A percentile compares a stretch with the other conserved stretches of the same genome.
phyloP scores from a whole-genome alignment of 2,888 invertebrate genomes.

The Gerris lacustris region DNA sequence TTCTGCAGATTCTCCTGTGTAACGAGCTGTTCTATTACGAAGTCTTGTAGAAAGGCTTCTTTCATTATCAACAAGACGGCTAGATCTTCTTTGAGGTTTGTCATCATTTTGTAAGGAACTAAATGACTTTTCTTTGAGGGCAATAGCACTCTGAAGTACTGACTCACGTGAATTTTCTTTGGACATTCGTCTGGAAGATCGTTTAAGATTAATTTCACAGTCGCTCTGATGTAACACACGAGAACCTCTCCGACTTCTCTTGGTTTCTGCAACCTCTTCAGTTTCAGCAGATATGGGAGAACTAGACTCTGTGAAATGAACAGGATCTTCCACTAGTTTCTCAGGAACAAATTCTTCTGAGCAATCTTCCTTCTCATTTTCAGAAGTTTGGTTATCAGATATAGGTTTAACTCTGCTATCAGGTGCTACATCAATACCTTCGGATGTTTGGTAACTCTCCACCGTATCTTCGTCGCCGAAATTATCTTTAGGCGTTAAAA shows the following conservation, averaged over 20 bases:
- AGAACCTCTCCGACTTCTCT: slow-evolving; percentile 12
- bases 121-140: slow-evolving; percentile 58
- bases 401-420: background rate
- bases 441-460: slow-evolving; percentile 15
- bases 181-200: slow-evolving; percentile 50
- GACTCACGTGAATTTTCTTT: slow-evolving; percentile 48
- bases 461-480: slow-evolving; percentile 36
- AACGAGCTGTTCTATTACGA: slow-evolving; percentile 1
- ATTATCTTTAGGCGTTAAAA: slow-evolving; percentile 45
- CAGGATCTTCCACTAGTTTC: background rate
- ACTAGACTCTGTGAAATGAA: background rate
- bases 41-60: slow-evolving; percentile 11
- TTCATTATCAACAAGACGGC: slow-evolving; percentile 21
- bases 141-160: slow-evolving; percentile 56
- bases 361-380: background rate
- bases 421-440: slow-evolving; percentile 6
- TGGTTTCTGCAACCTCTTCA: slow-evolving; percentile 16
- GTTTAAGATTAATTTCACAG: slow-evolving; percentile 40
- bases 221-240: slow-evolving; percentile 14
- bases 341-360: background rate
- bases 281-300: background rate
- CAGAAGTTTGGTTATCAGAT: background rate
- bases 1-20: background rate
- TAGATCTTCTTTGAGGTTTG: slow-evolving; percentile 39
- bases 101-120: slow-evolving; percentile 38